phyloP scores from a whole-genome alignment of 2,888 invertebrate species.

The Apoda limacodes region DNA sequence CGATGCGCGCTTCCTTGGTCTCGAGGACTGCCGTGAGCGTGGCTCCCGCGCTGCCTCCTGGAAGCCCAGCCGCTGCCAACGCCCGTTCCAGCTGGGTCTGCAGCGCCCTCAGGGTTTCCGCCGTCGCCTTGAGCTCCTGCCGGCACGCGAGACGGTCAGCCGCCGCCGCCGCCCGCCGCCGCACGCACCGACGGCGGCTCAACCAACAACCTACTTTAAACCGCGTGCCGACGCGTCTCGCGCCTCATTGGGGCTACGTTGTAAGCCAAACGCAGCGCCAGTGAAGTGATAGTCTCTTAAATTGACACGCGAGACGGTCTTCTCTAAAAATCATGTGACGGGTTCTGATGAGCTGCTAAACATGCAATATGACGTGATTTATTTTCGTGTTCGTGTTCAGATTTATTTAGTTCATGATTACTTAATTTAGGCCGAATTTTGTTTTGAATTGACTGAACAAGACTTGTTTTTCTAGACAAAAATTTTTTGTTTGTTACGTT shows the following conservation, averaged over 20 bases:
- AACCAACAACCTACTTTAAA: constrained; percentile 37
- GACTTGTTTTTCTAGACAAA: too few species aligned
- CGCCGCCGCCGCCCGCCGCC: constrained; percentile 45
- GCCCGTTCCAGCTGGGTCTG: constrained; percentile 83
- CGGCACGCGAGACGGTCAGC: constrained; percentile 46
- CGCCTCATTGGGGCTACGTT: constrained; percentile 39
- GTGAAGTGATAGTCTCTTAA: constrained; percentile 20
- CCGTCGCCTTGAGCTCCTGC: constrained; percentile 87
- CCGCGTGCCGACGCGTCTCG: constrained; percentile 28
- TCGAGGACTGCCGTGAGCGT: constrained; percentile 84
- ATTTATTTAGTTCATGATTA: too few species aligned
- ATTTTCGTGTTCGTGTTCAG: constrained; percentile 52
- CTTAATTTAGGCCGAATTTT: constrained; percentile 52
- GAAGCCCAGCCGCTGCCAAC: constrained; percentile 72
- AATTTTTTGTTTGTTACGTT: constrained; percentile 29
- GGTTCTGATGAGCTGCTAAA: constrained; percentile 64
- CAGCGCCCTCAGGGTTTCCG: constrained; percentile 86
- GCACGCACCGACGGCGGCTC: constrained; percentile 33
- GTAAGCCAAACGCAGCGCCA: constrained; percentile 25
- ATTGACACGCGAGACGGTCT: constrained; percentile 51
- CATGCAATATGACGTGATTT: constrained; percentile 67
- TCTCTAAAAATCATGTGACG: constrained; percentile 61
- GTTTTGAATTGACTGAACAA: constrained; percentile 27
- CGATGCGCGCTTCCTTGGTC: constrained; percentile 89
- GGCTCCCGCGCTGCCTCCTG: constrained; percentile 68